Evolutionary conservation across 2,888 invertebrate species (phyloP).

Genomic region (Limnephilus auricula): DNA sequence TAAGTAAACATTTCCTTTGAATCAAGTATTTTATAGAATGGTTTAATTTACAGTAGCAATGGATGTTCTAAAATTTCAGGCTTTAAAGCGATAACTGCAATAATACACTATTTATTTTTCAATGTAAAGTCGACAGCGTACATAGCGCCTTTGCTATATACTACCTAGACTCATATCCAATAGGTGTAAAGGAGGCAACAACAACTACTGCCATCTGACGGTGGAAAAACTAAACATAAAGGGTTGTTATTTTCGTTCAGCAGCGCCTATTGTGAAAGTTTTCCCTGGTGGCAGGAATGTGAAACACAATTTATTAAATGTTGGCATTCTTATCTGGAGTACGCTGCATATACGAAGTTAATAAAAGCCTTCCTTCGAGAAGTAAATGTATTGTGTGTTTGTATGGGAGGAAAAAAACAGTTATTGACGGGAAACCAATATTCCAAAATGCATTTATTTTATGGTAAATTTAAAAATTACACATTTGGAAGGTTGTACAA

Average conservation of each 20-base stretch:
- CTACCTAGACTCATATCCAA: neutral
- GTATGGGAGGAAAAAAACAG: neutral
- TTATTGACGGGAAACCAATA: neutral
- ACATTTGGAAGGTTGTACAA: too few species aligned
- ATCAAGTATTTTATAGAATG: too few species aligned
- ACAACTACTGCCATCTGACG: slow-evolving; percentile 48
- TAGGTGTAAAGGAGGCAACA: neutral
- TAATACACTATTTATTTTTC: neutral
- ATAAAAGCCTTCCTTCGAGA: neutral
- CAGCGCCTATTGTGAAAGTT: slow-evolving; percentile 14
- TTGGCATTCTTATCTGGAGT: neutral
- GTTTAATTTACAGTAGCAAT: too few species aligned
- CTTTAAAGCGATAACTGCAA: neutral
- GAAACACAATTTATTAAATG: slow-evolving; percentile 22
- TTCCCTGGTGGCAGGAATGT: slow-evolving; percentile 33
- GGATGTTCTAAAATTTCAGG: neutral
- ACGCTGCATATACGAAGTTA: neutral
- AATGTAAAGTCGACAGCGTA: neutral
- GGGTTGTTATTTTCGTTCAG: neutral
- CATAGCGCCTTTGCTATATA: neutral
- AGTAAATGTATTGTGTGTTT: neutral
- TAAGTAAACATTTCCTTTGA: neutral
- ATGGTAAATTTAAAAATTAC: neutral
- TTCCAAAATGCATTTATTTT: neutral
- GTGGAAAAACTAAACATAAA: slow-evolving; percentile 36